Evolutionary conservation across 2,113 vertebrate species (phyloP).

Genomic region (Gorsachius goisagi): DNA sequence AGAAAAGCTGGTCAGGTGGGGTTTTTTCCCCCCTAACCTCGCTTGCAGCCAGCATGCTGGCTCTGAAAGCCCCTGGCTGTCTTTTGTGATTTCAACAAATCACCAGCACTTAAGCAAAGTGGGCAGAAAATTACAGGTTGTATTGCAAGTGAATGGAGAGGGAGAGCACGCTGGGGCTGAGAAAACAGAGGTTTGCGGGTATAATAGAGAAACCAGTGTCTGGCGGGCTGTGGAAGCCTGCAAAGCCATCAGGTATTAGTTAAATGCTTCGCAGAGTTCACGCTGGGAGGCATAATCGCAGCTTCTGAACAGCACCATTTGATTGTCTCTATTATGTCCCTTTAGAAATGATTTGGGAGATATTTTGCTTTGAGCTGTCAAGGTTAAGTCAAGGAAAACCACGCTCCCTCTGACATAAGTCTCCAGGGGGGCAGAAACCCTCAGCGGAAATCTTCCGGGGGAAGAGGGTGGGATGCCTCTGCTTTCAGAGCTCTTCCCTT

Average conservation of each 20-base stretch:
- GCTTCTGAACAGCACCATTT: slow-evolving; percentile 43
- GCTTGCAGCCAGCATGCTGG: neutral
- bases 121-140: slow-evolving; percentile 72
- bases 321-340: slow-evolving; percentile 61
- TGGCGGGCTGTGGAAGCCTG: neutral
- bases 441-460: neutral
- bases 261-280: slow-evolving; percentile 50
- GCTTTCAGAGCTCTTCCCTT: neutral
- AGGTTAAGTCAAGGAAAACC: slow-evolving; percentile 37
- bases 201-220: slow-evolving; percentile 9
- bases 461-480: neutral
- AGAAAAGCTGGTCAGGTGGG: neutral
- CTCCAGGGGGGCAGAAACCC: neutral
- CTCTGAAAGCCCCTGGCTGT: slow-evolving; percentile 42
- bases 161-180: slow-evolving; percentile 44
- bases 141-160: slow-evolving; percentile 59
- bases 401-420: neutral
- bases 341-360: slow-evolving; percentile 27
- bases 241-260: slow-evolving; percentile 63
- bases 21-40: neutral
- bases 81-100: slow-evolving; percentile 72
- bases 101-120: slow-evolving; percentile 69
- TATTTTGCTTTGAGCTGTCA: slow-evolving; percentile 36
- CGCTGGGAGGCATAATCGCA: slow-evolving; percentile 54
- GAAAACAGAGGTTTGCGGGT: slow-evolving; percentile 31